Conservation (phyloP, 2,113 vertebrate genomes). For the Gila orcuttii region DNA sequence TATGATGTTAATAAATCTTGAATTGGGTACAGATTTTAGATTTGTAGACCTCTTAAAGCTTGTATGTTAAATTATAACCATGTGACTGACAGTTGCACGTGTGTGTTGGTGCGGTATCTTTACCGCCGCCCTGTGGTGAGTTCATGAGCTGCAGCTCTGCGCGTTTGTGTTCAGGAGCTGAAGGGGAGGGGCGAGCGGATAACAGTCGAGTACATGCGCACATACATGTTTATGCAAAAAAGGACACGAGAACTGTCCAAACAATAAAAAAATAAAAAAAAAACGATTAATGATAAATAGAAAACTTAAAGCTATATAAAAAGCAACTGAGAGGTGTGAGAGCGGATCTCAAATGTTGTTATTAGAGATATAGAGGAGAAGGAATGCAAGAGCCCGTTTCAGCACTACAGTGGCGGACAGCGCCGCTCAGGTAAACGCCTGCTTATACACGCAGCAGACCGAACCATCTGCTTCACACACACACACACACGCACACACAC, state of each 20-base stretch:
- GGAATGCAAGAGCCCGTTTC: conserved; percentile 59
- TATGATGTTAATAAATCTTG: background rate
- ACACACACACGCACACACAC: background rate
- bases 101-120: background rate
- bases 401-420: conserved; percentile 77
- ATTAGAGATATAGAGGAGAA: background rate
- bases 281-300: too few relatives aligned
- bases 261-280: background rate
- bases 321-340: background rate
- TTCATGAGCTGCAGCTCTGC: conserved; percentile 20
- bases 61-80: background rate
- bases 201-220: background rate
- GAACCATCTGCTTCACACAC: background rate
- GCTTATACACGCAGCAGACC: conserved; percentile 54
- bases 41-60: background rate
- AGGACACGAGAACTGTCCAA: background rate
- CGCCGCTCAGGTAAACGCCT: conserved; percentile 71
- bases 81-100: background rate
- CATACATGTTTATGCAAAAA: background rate
- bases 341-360: conserved; percentile 12
- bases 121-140: conserved; percentile 51
- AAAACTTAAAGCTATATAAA: background rate
- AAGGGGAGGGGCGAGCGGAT: background rate
- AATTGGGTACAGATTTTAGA: background rate
- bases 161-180: background rate